Base-by-base conservation (phyloP, 2,113 vertebrate species). In the Enhydra lutris region DNA sequence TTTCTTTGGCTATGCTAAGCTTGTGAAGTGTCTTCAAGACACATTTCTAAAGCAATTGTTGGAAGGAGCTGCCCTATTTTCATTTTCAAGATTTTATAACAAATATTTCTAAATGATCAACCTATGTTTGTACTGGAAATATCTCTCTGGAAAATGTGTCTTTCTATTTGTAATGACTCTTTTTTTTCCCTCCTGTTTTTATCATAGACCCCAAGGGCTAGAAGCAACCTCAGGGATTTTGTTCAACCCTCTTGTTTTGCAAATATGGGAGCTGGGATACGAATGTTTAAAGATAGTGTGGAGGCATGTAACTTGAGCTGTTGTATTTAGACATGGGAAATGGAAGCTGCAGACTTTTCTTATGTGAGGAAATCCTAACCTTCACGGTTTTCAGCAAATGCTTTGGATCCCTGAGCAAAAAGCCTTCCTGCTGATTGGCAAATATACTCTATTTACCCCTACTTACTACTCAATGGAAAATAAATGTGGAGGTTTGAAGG, bases 41-140 rank as follows among this genome's bases (percentile, higher is more conserved):
- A 86, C 17, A 80, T 85, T 95, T 95, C 65, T 94, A 90, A 69
- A 65, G 86, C 29, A 39, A 39, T 79, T 80, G 20, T 84, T 63
- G 65, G 31, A 92, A 83, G 63, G 18, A 89, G 29, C 13, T 83
- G 61, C 17, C 24, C 52, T 74, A 61, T 78, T 81, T 95, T 95
- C 61, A 85, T 86, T 92, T 95, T 90, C 20, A 67, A 91, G 50
- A 67, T 17, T 61, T 7, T 36, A 34, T 36, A 79, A 13, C 26
- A 97, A 67, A 73, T 95, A 92, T 81, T 95, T 93, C 29, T 50
- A 91, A 91, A 67, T 85, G 81, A 94, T 93, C 83, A 93, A 71
- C 39, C 45, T 94, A 31, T 86, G 39, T 76, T 85, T 93, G 36
- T 74, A 52, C 69, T 86, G 71, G 47, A 26, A 93, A 86, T 52